Evolutionary conservation across 2,113 vertebrate species (phyloP), one percentile per base, ranked within the genome.

Genomic region (Tretioscincus oriximinensis): DNA sequence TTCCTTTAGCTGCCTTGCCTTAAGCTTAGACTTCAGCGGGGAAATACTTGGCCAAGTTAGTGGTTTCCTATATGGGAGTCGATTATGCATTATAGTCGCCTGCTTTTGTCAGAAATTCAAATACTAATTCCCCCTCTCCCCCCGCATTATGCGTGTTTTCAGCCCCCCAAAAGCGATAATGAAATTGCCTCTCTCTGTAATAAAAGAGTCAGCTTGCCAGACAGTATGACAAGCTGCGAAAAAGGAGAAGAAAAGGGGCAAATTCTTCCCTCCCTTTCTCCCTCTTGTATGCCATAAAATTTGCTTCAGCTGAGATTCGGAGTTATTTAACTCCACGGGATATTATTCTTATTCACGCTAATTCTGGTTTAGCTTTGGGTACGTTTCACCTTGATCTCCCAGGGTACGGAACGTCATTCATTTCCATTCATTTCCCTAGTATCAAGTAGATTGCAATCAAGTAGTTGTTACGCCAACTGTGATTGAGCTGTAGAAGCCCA

Each of bases 401-500:
- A 76, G 51, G 80, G 65, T 35, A 76, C 11, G 61, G 69, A 63
- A 69, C 18, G 73, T 51, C 65, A 21, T 76, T 69, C 51, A 69
- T 81, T 81, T 81, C 65, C 51, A 69, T 75, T 75, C 31, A 68
- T 74, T 81, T 68, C 75, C 35, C 31, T 81, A 76, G 68, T 60
- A 61, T 65, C 41, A 51, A 81, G 5, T 31, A 60, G 65, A 69
- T 47, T 69, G 2, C 11, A 1, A 18, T 24, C 7, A 11, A n/a
- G 2, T 24, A 24, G 24, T 1, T 41, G 35, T 76, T 76, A 18
- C 45, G 11, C 20, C 1, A 5, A 10, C 61, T 66, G 26, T 51
- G n/a, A 47, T 22, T 51, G 41, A 45, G 9, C 64, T 29, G 60
- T 80, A 80, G 28, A 41, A 80, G 63, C 16, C n/a, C 1, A 18